Evolutionary conservation across 2,797 vertebrate genomes (phyloP).

Genomic region (Enteromius fasciolatus): DNA sequence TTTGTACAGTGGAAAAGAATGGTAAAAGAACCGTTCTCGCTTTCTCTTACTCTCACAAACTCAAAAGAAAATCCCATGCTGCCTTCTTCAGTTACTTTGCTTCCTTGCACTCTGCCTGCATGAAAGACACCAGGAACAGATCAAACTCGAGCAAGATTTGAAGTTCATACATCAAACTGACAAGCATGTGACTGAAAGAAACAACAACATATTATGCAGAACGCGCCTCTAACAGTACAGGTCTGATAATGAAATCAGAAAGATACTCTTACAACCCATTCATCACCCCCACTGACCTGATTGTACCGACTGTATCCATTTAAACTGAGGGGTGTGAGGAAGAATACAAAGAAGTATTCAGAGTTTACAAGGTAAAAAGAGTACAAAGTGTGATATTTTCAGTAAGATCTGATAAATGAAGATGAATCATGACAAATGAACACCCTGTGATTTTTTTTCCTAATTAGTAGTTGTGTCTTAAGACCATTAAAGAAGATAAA

Average conservation of each 20-base stretch:
- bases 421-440: background rate
- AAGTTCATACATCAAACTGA: slow-evolving; percentile 67
- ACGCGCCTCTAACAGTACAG: slow-evolving; percentile 67
- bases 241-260: slow-evolving; percentile 67
- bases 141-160: slow-evolving; percentile 55
- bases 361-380: background rate
- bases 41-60: background rate
- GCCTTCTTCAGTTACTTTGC: background rate
- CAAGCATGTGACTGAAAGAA: slow-evolving; percentile 59
- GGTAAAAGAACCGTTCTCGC: background rate
- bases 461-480: background rate
- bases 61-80: slow-evolving; percentile 30
- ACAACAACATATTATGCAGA: slow-evolving; percentile 67
- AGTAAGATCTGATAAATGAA: background rate
- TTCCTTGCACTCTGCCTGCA: background rate
- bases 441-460: background rate
- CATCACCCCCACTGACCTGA: background rate
- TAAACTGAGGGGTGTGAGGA: background rate
- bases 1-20: background rate
- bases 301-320: slow-evolving; percentile 5
- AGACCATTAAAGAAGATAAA: background rate
- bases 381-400: background rate
- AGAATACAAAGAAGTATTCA: background rate
- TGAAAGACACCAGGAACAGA: slow-evolving; percentile 60
- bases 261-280: slow-evolving; percentile 36